Percentiles rank a stretch among this genome's conserved stretches.
phyloP scores from a whole-genome alignment of 2,888 invertebrate genomes.

The Cephus spinipes region DNA sequence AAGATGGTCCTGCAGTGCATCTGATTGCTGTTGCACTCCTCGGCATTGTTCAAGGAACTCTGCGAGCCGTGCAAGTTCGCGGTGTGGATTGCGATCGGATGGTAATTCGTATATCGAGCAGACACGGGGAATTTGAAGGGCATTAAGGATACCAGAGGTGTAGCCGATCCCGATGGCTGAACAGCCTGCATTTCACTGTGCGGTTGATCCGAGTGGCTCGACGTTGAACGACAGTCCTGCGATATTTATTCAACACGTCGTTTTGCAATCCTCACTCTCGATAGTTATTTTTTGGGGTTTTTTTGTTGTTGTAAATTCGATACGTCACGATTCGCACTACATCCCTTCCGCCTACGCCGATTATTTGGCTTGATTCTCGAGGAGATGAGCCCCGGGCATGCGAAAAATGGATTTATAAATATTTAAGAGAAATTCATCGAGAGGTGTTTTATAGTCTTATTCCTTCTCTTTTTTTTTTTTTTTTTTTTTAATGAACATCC shows the following conservation, averaged over 20 bases:
- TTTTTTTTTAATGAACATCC: too few relatives aligned
- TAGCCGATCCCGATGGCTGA: conserved; percentile 14
- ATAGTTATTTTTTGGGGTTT: too few relatives aligned
- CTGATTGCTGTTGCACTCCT: conserved; percentile 46
- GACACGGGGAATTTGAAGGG: conserved; percentile 58
- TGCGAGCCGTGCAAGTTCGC: conserved; percentile 45
- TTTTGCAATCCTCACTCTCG: neutral
- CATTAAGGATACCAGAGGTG: conserved; percentile 49
- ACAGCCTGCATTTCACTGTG: conserved; percentile 51
- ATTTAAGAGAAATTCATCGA: too few relatives aligned
- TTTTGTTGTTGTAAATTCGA: too few relatives aligned
- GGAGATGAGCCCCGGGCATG: too few relatives aligned
- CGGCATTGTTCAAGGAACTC: conserved; percentile 45
- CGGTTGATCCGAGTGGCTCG: conserved; percentile 60
- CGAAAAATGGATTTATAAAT: too few relatives aligned
- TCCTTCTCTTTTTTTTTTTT: too few relatives aligned
- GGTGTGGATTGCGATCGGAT: conserved; percentile 49
- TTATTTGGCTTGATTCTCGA: too few relatives aligned
- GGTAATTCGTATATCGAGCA: conserved; percentile 55
- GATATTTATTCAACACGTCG: conserved; percentile 25
- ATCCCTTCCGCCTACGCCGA: too few relatives aligned
- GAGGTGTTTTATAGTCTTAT: too few relatives aligned
- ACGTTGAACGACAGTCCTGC: conserved; percentile 60
- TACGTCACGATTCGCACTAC: too few relatives aligned
- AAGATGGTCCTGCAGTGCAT: conserved; percentile 55